Evolutionary conservation across 2,113 vertebrate species (phyloP).

Genomic region (Tenebrosternarchus preto): DNA sequence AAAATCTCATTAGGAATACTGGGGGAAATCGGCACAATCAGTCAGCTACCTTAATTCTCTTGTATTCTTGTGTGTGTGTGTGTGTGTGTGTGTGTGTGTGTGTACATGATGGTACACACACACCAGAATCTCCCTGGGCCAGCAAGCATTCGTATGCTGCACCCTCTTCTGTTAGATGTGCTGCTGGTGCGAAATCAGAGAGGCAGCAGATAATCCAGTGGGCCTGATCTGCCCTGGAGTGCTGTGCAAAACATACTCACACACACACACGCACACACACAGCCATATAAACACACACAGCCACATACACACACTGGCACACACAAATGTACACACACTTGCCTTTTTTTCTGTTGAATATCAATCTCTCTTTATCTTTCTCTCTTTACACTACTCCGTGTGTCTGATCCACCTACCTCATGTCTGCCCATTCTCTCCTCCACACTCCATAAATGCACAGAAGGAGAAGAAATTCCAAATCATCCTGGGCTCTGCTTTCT

Average conservation of each 20-base stretch:
- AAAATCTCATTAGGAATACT: slow-evolving; percentile 1
- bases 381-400: neutral
- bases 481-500: neutral
- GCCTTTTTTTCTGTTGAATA: neutral
- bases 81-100: neutral
- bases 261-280: too few relatives aligned
- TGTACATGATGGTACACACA: neutral
- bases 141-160: slow-evolving; percentile 24
- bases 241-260: slow-evolving; percentile 8
- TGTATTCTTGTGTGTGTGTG: neutral
- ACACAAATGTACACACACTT: neutral
- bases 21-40: neutral
- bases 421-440: neutral
- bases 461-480: neutral
- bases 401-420: neutral
- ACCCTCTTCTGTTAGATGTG: slow-evolving; percentile 36
- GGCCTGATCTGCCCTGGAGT: slow-evolving; percentile 3
- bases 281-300: too few relatives aligned
- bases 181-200: slow-evolving; percentile 28
- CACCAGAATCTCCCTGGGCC: slow-evolving; percentile 19
- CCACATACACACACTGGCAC: neutral
- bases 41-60: neutral
- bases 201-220: slow-evolving; percentile 17
- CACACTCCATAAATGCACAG: neutral
- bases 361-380: neutral